Conservation (phyloP, 2,113 vertebrate genomes). For the Clarias batrachus region DNA sequence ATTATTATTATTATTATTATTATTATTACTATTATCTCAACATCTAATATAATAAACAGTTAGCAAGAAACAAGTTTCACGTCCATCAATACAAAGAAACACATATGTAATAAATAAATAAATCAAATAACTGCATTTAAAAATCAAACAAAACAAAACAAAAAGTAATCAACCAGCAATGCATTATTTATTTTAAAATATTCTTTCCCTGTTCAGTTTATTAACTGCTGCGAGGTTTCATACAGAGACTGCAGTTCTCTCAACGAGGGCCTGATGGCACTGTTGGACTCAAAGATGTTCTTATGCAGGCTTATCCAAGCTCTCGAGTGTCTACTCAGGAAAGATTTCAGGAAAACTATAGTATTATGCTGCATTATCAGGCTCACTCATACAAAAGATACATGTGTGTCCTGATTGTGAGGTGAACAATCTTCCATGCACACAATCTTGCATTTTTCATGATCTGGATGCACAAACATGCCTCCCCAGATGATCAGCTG, state of each 20-base stretch:
- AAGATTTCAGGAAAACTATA: constrained; percentile 38
- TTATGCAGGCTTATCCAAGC: constrained; percentile 2
- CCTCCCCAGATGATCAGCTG: background rate
- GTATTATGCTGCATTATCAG: constrained; percentile 34
- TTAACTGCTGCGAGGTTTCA: constrained; percentile 5
- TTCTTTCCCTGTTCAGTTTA: background rate
- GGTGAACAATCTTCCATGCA: constrained; percentile 33
- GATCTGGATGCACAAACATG: background rate
- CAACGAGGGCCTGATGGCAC: constrained; percentile 69
- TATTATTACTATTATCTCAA: background rate
- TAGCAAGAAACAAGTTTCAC: too few species aligned
- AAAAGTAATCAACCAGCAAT: background rate
- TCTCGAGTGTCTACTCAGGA: constrained; percentile 42
- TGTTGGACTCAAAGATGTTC: constrained; percentile 64
- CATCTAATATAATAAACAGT: too few species aligned
- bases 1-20: background rate
- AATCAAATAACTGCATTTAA: background rate
- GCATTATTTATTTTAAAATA: background rate
- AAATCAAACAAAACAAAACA: too few species aligned
- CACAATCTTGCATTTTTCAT: constrained; percentile 42
- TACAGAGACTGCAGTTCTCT: constrained; percentile 39
- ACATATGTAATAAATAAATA: background rate
- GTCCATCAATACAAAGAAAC: background rate
- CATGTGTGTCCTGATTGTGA: constrained; percentile 42
- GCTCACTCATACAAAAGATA: constrained; percentile 34